A percentile compares a stretch with the other conserved stretches of the same genome.
phyloP scores from a whole-genome alignment of 2,797 vertebrate genomes.

The Astyanax mexicanus region DNA sequence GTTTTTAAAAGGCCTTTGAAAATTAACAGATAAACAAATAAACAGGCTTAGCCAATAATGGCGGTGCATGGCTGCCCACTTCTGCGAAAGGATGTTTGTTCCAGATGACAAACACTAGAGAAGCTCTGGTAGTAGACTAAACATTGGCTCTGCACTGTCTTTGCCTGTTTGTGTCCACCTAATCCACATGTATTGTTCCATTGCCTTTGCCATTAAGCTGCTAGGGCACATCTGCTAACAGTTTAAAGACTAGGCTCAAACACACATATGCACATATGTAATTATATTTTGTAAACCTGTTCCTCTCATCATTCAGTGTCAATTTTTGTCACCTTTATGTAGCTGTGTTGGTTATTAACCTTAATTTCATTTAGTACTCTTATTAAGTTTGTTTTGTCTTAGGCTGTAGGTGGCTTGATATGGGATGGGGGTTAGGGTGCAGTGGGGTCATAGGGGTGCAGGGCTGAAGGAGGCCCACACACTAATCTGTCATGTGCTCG shows the following conservation, averaged over 20 bases:
- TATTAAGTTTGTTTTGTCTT: slow-evolving; percentile 51
- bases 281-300: neutral
- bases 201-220: slow-evolving; percentile 69
- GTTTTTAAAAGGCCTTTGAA: slow-evolving; percentile 64
- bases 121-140: slow-evolving; percentile 76
- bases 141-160: slow-evolving; percentile 69
- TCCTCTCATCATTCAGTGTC: neutral
- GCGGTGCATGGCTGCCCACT: slow-evolving; percentile 59
- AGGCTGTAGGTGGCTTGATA: slow-evolving; percentile 55
- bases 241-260: slow-evolving; percentile 78
- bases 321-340: neutral
- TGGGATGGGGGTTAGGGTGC: slow-evolving; percentile 68
- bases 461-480: slow-evolving; percentile 82
- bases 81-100: slow-evolving; percentile 81
- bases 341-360: slow-evolving; percentile 37
- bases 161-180: slow-evolving; percentile 72
- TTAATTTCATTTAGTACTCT: slow-evolving; percentile 43
- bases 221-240: slow-evolving; percentile 91
- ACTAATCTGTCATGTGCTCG: slow-evolving; percentile 89
- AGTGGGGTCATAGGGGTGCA: slow-evolving; percentile 85
- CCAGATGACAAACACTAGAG: slow-evolving; percentile 77
- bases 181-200: slow-evolving; percentile 80
- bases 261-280: neutral
- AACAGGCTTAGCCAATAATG: slow-evolving; percentile 71
- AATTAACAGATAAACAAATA: slow-evolving; percentile 73